phyloP scores from a whole-genome alignment of 2,888 invertebrate species.

The Yponomeuta malinellus region DNA sequence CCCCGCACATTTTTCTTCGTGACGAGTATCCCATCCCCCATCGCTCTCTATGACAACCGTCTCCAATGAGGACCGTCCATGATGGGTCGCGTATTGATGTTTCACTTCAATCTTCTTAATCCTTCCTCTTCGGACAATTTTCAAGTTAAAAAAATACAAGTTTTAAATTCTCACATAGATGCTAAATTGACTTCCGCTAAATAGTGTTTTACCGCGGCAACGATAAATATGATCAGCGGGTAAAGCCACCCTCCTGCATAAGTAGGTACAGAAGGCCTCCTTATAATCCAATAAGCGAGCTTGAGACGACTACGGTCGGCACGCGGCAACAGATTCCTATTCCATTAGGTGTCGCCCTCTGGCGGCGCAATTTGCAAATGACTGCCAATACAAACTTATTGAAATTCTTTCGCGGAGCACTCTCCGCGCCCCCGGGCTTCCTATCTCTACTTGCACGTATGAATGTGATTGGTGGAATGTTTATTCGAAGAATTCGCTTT shows the following conservation, averaged over 20 bases:
- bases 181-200: not conserved
- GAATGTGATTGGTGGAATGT: conserved; percentile 14
- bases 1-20: conserved; percentile 59
- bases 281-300: conserved; percentile 57
- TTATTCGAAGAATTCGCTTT: conserved; percentile 8
- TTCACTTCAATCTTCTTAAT: too few species aligned
- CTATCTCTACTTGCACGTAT: conserved; percentile 12
- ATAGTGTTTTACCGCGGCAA: too few species aligned
- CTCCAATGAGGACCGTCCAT: conserved; percentile 20
- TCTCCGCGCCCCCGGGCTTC: conserved; percentile 35
- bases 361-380: conserved; percentile 72
- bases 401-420: conserved; percentile 66
- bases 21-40: conserved; percentile 48
- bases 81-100: not conserved
- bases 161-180: too few species aligned
- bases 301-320: conserved; percentile 33
- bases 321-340: conserved; percentile 60
- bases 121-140: conserved; percentile 22
- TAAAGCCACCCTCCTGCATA: not conserved
- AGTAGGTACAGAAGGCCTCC: conserved; percentile 17
- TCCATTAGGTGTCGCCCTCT: conserved; percentile 67
- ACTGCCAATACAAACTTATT: conserved; percentile 68
- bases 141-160: not conserved
- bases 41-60: conserved; percentile 25
- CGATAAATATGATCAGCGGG: conserved; percentile 1